A percentile compares a stretch with the other conserved stretches of the same genome.
These are phyloP conservation scores for Drosophila stalkeri DNA, from an alignment of 2,888 invertebrate genomes.

Conservation along the genomic window DNA sequence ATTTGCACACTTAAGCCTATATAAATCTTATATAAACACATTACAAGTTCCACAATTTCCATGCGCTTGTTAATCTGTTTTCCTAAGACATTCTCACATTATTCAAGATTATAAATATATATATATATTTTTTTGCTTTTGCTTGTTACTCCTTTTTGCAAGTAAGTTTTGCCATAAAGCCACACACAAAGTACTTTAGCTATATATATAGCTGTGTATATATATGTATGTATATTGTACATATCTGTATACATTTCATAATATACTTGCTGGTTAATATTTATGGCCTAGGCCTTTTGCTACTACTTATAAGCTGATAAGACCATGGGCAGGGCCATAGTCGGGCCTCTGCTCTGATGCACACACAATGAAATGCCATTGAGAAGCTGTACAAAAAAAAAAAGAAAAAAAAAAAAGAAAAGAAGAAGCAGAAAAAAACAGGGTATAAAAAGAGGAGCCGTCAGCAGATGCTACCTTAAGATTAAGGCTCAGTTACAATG, in stretches of 20 bases:
- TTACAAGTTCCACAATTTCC: neutral
- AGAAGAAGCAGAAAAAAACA: neutral
- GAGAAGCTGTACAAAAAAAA: slow-evolving; percentile 14
- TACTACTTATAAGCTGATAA: slow-evolving; percentile 62
- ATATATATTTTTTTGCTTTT: neutral
- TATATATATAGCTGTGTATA: neutral
- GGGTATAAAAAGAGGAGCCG: slow-evolving; percentile 17
- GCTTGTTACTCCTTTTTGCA: slow-evolving; percentile 8
- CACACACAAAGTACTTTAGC: slow-evolving; percentile 16
- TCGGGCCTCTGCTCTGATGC: slow-evolving; percentile 12
- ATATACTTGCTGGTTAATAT: slow-evolving; percentile 47
- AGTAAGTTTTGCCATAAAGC: slow-evolving; percentile 1
- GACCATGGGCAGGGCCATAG: slow-evolving; percentile 45
- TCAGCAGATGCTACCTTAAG: slow-evolving; percentile 74
- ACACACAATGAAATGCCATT: slow-evolving; percentile 56
- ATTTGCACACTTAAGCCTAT: neutral
- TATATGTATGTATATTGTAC: neutral
- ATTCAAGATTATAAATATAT: slow-evolving; percentile 11
- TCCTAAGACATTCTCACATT: slow-evolving; percentile 1
- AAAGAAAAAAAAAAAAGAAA: neutral
- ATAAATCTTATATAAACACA: neutral
- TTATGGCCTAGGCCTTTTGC: slow-evolving; percentile 60
- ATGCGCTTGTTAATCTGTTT: neutral
- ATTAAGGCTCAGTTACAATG: slow-evolving; percentile 66
- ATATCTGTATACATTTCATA: slow-evolving; percentile 16